These are phyloP conservation scores for Petrocephalus zakoni DNA, from an alignment of 2,113 vertebrate species.

Conservation along the genomic window DNA sequence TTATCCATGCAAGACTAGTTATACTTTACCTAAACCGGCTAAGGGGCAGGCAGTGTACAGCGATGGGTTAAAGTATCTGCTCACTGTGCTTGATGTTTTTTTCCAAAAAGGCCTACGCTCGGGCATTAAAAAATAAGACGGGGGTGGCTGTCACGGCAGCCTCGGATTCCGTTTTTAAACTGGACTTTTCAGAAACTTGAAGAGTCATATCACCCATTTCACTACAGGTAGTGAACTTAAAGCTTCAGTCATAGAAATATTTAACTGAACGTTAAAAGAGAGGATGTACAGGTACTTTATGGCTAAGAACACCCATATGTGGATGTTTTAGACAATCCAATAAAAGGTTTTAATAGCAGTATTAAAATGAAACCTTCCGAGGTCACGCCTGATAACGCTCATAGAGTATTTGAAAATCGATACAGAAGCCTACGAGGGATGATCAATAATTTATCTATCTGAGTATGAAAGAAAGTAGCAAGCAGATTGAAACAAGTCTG, in stretches of 20 bases:
- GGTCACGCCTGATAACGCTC: not conserved
- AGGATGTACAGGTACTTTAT: not conserved
- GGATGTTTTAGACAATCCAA: not conserved
- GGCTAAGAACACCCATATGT: not conserved
- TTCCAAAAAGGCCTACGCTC: not conserved
- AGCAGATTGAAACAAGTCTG: too few relatives aligned
- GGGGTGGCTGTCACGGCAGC: not conserved
- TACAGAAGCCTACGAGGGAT: not conserved
- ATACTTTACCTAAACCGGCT: not conserved
- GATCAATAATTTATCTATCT: too few relatives aligned
- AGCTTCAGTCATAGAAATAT: too few relatives aligned
- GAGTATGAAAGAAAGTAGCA: too few relatives aligned
- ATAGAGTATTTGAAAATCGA: not conserved
- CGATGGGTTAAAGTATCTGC: not conserved
- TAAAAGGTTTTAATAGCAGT: not conserved
- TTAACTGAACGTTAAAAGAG: not conserved
- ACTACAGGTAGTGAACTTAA: not conserved
- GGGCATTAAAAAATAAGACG: not conserved
- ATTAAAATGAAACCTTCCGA: conserved; percentile 12
- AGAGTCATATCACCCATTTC: not conserved
- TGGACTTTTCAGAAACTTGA: not conserved
- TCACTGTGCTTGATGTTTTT: not conserved
- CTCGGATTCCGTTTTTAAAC: not conserved
- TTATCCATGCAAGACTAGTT: not conserved
- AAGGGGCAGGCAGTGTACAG: not conserved